Conservation (phyloP, 2,113 vertebrate species). For the Sigmodon hispidus region DNA sequence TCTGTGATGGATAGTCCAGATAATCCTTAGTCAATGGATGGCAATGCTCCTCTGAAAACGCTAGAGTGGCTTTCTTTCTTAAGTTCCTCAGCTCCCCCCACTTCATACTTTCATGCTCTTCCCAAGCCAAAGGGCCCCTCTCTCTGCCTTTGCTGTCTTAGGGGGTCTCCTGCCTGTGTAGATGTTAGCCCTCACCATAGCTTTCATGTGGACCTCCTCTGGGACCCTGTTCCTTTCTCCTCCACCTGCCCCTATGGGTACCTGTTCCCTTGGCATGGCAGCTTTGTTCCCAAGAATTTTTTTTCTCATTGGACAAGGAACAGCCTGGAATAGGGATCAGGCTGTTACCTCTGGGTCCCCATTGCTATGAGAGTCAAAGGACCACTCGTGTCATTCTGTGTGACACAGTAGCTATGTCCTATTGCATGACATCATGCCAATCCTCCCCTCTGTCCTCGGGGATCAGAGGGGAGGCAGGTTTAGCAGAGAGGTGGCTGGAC, state of each 20-base stretch:
- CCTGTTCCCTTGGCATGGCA: background rate
- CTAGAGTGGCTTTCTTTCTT: background rate
- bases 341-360: background rate
- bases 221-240: background rate
- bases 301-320: background rate
- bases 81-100: background rate
- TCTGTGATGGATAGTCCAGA: background rate
- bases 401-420: background rate
- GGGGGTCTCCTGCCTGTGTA: background rate
- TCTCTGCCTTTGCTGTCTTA: background rate
- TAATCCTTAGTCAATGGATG: background rate
- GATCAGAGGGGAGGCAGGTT: background rate
- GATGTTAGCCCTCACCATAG: background rate
- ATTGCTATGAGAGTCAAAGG: background rate
- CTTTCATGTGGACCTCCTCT: background rate
- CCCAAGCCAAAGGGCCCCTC: background rate
- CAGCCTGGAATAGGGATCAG: background rate
- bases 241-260: background rate
- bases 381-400: no score
- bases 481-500: background rate
- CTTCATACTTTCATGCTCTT: background rate
- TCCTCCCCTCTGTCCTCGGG: background rate
- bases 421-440: background rate
- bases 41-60: background rate
- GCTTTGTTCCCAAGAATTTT: background rate